These are phyloP conservation scores for Prionace glauca DNA, from an alignment of 2,797 vertebrate genomes.

Conservation along the genomic window DNA sequence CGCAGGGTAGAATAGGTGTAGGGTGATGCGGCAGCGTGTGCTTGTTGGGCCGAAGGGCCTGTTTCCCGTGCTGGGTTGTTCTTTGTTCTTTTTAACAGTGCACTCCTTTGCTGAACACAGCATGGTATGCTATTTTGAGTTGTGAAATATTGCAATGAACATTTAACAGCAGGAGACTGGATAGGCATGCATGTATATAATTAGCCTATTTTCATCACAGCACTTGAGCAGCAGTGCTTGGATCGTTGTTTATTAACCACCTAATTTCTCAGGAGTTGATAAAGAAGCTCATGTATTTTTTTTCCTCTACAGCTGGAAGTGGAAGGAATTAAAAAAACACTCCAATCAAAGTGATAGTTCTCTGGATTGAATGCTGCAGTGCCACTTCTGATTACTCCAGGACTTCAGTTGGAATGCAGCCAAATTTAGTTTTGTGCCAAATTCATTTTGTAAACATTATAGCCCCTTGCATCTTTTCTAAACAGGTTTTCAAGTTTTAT, in stretches of 20 bases:
- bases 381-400: conserved; percentile 58
- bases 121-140: neutral
- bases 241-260: neutral
- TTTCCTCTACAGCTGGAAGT: conserved; percentile 78
- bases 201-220: neutral
- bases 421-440: conserved; percentile 88
- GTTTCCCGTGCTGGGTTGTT: no score
- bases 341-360: conserved; percentile 80
- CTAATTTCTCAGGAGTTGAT: no score
- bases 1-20: no score
- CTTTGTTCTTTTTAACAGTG: no score
- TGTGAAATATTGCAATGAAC: neutral
- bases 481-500: conserved; percentile 63
- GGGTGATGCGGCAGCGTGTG: no score
- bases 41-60: no score
- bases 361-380: conserved; percentile 54
- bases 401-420: conserved; percentile 66
- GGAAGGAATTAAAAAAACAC: conserved; percentile 91
- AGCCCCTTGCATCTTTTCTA: conserved; percentile 41
- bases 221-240: neutral
- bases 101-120: neutral
- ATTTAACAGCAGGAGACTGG: neutral
- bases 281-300: conserved; percentile 42
- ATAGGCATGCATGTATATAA: neutral
- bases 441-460: conserved; percentile 54